Evolutionary conservation across 2,888 invertebrate genomes (phyloP).

Genomic region (Iselma pallidipennis): DNA sequence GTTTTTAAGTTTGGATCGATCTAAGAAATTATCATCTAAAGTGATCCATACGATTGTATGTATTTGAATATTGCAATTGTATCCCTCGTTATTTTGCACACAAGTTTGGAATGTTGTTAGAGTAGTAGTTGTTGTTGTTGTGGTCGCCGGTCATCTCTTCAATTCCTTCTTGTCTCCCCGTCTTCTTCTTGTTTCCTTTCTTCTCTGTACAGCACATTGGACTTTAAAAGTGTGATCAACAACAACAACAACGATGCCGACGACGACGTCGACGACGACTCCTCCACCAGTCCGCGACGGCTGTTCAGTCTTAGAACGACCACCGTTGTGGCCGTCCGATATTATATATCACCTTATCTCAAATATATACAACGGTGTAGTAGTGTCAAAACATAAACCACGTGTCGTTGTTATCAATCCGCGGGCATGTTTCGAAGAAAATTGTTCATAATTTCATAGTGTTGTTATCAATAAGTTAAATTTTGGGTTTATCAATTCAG

Average conservation of each 20-base stretch:
- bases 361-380: too few relatives aligned
- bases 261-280: conserved; percentile 20
- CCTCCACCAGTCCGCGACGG: conserved; percentile 33
- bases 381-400: conserved; percentile 9
- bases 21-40: too few relatives aligned
- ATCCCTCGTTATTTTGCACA: too few relatives aligned
- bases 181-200: not conserved
- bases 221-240: not conserved
- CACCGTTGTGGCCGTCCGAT: conserved; percentile 40
- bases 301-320: conserved; percentile 44
- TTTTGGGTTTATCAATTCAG: not conserved
- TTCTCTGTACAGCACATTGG: not conserved
- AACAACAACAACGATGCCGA: not conserved
- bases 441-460: too few relatives aligned
- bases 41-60: too few relatives aligned
- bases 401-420: conserved; percentile 17
- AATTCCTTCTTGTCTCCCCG: not conserved
- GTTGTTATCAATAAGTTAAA: not conserved
- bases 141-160: too few relatives aligned
- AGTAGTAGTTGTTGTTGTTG: too few relatives aligned
- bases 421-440: too few relatives aligned
- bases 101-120: too few relatives aligned
- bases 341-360: conserved; percentile 32
- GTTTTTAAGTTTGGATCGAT: too few relatives aligned
- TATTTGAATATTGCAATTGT: too few relatives aligned